These are phyloP conservation scores for Larimichthys polyactis DNA, from an alignment of 2,113 vertebrate genomes.

Conservation along the genomic window DNA sequence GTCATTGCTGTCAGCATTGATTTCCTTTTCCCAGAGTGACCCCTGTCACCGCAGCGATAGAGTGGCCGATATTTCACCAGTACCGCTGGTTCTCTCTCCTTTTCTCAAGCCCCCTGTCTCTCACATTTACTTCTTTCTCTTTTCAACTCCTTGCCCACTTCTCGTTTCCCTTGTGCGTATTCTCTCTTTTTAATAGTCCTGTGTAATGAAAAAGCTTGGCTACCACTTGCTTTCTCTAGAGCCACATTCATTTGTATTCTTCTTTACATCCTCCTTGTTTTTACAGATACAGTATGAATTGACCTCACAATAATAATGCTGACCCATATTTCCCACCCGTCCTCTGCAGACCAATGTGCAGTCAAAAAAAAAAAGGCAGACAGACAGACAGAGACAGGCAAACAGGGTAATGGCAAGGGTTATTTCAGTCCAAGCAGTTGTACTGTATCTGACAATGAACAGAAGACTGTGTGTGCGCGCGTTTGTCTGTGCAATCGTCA, in stretches of 20 bases:
- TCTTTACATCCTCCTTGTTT: neutral
- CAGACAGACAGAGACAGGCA: slow-evolving; percentile 23
- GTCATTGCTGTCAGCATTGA: slow-evolving; percentile 87
- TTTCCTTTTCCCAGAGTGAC: slow-evolving; percentile 87
- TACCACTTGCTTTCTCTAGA: neutral
- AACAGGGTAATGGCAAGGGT: slow-evolving; percentile 24
- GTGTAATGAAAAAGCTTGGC: slow-evolving; percentile 11
- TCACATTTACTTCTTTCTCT: neutral
- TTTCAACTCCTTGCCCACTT: neutral
- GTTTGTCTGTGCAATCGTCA: slow-evolving; percentile 28
- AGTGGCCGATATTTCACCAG: slow-evolving; percentile 82
- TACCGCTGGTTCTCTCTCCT: slow-evolving; percentile 49
- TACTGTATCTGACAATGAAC: slow-evolving; percentile 46
- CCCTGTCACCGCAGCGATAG: slow-evolving; percentile 83
- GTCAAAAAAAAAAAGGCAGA: slow-evolving; percentile 26
- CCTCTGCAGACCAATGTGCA: slow-evolving; percentile 34
- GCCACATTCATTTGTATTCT: slow-evolving; percentile 16
- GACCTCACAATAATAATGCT: slow-evolving; percentile 21
- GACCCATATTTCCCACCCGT: slow-evolving; percentile 24
- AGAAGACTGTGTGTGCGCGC: slow-evolving; percentile 19
- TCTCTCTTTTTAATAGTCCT: slow-evolving; percentile 5
- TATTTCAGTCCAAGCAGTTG: slow-evolving; percentile 47
- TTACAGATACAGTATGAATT: slow-evolving; percentile 9
- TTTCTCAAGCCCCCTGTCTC: slow-evolving; percentile 2
- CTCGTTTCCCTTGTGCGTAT: neutral